phyloP scores from a whole-genome alignment of 2,888 invertebrate species.

The Xiphydria camelus region DNA sequence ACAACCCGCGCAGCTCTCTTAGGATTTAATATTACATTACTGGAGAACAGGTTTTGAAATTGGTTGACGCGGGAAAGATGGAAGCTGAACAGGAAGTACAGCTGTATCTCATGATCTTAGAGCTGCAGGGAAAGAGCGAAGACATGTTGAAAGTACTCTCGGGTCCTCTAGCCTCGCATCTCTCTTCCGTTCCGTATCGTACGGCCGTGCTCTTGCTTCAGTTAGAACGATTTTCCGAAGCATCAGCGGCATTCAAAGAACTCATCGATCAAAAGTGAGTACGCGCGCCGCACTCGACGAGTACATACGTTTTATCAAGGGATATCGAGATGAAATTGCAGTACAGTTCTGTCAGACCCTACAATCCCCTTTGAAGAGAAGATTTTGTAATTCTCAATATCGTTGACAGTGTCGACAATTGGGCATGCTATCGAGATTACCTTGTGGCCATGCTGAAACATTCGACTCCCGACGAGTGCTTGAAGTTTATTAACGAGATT shows the following conservation, averaged over 20 bases:
- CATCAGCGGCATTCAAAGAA: conserved; percentile 74
- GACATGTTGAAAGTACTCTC: conserved; percentile 82
- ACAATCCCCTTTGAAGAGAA: too few species aligned
- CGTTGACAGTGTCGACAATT: conserved; percentile 57
- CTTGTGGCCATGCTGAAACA: conserved; percentile 52
- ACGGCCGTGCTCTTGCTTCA: conserved; percentile 75
- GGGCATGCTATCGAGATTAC: conserved; percentile 60
- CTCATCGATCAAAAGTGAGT: conserved; percentile 74
- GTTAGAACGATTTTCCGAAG: conserved; percentile 73
- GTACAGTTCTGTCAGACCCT: too few species aligned
- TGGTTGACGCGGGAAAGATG: conserved; percentile 82
- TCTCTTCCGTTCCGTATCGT: conserved; percentile 62
- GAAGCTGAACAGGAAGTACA: conserved; percentile 94
- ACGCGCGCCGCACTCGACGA: too few species aligned
- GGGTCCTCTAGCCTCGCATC: conserved; percentile 64
- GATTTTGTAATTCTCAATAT: too few species aligned
- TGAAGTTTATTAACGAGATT: conserved; percentile 52
- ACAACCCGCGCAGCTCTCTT: too few species aligned
- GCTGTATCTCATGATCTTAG: conserved; percentile 85
- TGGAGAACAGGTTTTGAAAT: conserved; percentile 62
- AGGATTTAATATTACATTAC: conserved; percentile 6
- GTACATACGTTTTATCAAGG: too few species aligned
- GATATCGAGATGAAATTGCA: too few species aligned
- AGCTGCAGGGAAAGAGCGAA: conserved; percentile 78
- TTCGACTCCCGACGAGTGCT: conserved; percentile 48